Base-by-base conservation (phyloP, 1,140 invertebrate genomes). In the Tetragonula clypearis region DNA sequence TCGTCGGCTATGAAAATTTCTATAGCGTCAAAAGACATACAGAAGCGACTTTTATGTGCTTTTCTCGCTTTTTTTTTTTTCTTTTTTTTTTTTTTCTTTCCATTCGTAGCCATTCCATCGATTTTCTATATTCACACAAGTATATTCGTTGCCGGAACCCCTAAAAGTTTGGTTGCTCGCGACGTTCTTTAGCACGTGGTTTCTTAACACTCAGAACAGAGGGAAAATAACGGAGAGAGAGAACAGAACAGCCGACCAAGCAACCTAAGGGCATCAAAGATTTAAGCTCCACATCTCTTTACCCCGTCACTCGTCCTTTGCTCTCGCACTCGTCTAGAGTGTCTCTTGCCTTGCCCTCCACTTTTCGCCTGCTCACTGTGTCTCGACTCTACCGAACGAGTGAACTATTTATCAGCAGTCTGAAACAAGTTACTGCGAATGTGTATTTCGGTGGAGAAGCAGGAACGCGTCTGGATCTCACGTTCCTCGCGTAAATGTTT, bases 231-330 rank as follows among this genome's bases (percentile, higher is more conserved):
- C 49, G 41, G 8, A 14, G 49, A 55, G 21, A 60, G 11, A 71
- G n/a, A 62, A 72, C n/a, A 19, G 66, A 71, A 8, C 19, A 53
- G 35, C 66, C 73, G 53, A 8, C 17, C 35, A 53, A 85, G 60
- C 69, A 58, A 76, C 87, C 82, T 81, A 68, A 41, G 81, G 56
- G 73, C 73, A 92, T 93, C 80, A 92, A 93, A 92, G 85, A 92
- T 92, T 93, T 89, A 93, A 86, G 74, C 84, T 85, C 85, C 85
- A 79, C 87, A 85, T 87, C 87, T 87, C 89, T 87, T 91, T 87
- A 82, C 87, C 82, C 81, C 84, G 89, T 86, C 84, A 68, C 56
- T 76, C 88, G 85, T 86, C 75, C 56, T 86, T 85, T 83, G 68
- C 86, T 49, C 81, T 79, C 72, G 87, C 77, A 85, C 87, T 90